Conservation (phyloP, 2,113 vertebrate species). For the Athene noctua region DNA sequence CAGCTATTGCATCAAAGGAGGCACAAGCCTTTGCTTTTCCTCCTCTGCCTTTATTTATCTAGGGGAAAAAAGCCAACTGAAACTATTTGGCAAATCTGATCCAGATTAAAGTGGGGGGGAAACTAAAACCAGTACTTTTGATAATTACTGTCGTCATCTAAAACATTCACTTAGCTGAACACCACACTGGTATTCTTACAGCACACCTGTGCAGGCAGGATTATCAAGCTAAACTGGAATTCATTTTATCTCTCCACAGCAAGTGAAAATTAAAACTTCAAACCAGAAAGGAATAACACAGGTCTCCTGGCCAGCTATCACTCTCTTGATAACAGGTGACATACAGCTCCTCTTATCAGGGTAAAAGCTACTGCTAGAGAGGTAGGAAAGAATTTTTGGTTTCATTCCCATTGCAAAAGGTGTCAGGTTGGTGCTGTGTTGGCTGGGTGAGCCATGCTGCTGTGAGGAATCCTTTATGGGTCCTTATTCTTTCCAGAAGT, state of each 20-base stretch:
- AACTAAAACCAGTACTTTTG: neutral
- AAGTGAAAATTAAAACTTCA: conserved; percentile 29
- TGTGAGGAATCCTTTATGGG: neutral
- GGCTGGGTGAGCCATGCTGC: neutral
- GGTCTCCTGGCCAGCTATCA: neutral
- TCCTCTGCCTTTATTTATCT: neutral
- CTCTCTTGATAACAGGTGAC: neutral
- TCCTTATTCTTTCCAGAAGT: neutral
- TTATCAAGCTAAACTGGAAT: conserved; percentile 13
- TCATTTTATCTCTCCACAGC: neutral
- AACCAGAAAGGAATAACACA: neutral
- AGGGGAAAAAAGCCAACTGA: neutral
- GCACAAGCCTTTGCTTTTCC: neutral
- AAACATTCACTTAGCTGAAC: neutral
- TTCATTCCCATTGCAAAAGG: neutral
- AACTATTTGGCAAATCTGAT: neutral
- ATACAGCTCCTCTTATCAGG: neutral
- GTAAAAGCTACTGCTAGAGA: neutral
- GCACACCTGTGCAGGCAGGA: conserved; percentile 7
- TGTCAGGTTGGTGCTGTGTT: fast-evolving
- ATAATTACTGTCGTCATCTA: neutral
- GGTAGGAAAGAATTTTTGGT: neutral
- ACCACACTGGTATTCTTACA: neutral
- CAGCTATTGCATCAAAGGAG: neutral
- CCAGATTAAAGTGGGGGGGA: neutral